phyloP scores from a whole-genome alignment of 2,888 invertebrate genomes.

The Melangyna quadrimaculata region DNA sequence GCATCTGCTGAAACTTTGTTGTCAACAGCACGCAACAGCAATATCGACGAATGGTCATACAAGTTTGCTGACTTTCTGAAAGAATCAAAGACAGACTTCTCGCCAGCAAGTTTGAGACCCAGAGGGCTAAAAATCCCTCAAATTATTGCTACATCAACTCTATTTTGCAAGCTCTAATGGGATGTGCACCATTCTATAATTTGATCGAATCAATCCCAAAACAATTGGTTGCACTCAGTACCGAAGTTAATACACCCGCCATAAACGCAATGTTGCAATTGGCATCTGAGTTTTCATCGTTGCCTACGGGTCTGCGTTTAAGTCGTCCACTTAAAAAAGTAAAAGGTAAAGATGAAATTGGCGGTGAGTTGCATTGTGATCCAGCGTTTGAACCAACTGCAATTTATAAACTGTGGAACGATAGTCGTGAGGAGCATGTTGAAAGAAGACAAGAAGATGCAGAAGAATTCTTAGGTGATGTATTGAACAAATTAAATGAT shows the following conservation, averaged over 20 bases:
- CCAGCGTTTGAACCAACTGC: slow-evolving; percentile 94
- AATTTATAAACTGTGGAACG: slow-evolving; percentile 91
- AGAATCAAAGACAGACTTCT: slow-evolving; percentile 89
- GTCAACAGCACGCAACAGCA: slow-evolving; percentile 60
- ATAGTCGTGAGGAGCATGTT: slow-evolving; percentile 86
- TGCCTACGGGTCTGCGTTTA: slow-evolving; percentile 83
- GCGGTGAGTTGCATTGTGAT: slow-evolving; percentile 86
- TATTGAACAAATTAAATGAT: slow-evolving; percentile 96
- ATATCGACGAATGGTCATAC: slow-evolving; percentile 79
- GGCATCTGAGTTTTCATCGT: slow-evolving; percentile 87
- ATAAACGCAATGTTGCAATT: slow-evolving; percentile 89
- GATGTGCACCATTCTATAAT: slow-evolving; percentile 97
- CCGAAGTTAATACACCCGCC: slow-evolving; percentile 89
- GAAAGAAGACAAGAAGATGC: slow-evolving; percentile 98
- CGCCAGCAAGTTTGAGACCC: slow-evolving; percentile 90
- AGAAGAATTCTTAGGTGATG: slow-evolving; percentile 96
- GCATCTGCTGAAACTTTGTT: slow-evolving; percentile 19
- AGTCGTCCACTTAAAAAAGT: slow-evolving; percentile 81
- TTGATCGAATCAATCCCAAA: slow-evolving; percentile 90
- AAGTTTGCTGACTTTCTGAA: slow-evolving; percentile 87
- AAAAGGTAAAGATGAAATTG: slow-evolving; percentile 80
- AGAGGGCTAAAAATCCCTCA: slow-evolving; percentile 94
- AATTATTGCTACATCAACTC: slow-evolving; percentile 99
- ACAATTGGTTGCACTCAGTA: slow-evolving; percentile 82
- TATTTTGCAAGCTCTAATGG: slow-evolving; percentile 94